Conservation (phyloP, 1,140 invertebrate species). For the Antheraea pernyi region DNA sequence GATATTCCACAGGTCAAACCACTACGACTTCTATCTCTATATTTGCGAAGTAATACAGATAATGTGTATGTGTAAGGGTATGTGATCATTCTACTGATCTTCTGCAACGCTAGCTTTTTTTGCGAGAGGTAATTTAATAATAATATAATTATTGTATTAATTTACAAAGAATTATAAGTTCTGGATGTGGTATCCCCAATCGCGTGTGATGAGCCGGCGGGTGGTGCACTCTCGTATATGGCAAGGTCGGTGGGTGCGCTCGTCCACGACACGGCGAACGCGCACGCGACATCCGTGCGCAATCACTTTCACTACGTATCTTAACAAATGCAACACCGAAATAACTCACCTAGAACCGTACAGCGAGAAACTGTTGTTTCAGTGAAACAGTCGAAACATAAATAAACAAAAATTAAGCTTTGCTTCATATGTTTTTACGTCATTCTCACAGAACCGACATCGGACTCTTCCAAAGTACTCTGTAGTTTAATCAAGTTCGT, state of each 20-base stretch:
- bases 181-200: neutral
- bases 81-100: too few relatives aligned
- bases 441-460: too few relatives aligned
- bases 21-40: too few relatives aligned
- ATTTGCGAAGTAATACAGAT: too few relatives aligned
- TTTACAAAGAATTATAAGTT: neutral
- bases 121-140: neutral
- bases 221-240: constrained; percentile 35
- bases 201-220: neutral
- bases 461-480: too few relatives aligned
- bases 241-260: constrained; percentile 70
- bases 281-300: constrained; percentile 66
- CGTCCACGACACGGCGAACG: constrained; percentile 16
- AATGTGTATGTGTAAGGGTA: too few relatives aligned
- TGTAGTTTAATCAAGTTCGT: too few relatives aligned
- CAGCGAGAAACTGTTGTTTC: neutral
- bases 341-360: constrained; percentile 40
- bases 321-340: constrained; percentile 67
- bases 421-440: too few relatives aligned
- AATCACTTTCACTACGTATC: constrained; percentile 75
- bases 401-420: neutral
- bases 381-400: neutral
- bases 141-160: neutral
- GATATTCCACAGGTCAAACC: too few relatives aligned
- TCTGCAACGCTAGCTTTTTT: too few relatives aligned